These are phyloP conservation scores for Scyliorhinus canicula DNA, from an alignment of 2,797 vertebrate species.

Conservation along the genomic window DNA sequence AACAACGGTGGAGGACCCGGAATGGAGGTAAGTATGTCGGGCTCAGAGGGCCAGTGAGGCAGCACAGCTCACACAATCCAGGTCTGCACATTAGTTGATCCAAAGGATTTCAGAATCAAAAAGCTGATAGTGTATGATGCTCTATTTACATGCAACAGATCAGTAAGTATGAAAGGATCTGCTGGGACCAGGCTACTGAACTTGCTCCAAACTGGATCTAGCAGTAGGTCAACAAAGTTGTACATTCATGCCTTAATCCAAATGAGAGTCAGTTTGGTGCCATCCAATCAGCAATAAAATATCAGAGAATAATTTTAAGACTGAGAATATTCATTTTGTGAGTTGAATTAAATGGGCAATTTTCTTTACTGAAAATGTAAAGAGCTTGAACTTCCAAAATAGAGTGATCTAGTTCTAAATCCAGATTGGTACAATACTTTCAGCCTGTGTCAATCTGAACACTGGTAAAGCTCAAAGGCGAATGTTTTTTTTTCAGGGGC, in stretches of 20 bases:
- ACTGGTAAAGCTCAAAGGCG: not conserved
- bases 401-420: not conserved
- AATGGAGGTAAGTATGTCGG: too few relatives aligned
- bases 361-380: not conserved
- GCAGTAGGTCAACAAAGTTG: not conserved
- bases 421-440: not conserved
- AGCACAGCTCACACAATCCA: not conserved
- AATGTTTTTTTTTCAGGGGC: not conserved
- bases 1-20: too few relatives aligned
- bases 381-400: not conserved
- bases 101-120: not conserved
- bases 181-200: not conserved
- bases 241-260: not conserved
- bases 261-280: not conserved
- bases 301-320: not conserved
- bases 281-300: not conserved
- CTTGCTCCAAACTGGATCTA: not conserved
- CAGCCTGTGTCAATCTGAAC: not conserved
- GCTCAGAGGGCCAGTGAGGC: too few relatives aligned
- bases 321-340: not conserved
- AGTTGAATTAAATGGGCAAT: constrained; percentile 41
- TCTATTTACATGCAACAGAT: not conserved
- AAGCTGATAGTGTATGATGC: not conserved
- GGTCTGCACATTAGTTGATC: not conserved
- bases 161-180: not conserved